A percentile compares a stretch with the other conserved stretches of the same genome.
phyloP scores from a whole-genome alignment of 30 jellyfish, hydroid and myxozoan species.

The Hydra vulgaris region DNA sequence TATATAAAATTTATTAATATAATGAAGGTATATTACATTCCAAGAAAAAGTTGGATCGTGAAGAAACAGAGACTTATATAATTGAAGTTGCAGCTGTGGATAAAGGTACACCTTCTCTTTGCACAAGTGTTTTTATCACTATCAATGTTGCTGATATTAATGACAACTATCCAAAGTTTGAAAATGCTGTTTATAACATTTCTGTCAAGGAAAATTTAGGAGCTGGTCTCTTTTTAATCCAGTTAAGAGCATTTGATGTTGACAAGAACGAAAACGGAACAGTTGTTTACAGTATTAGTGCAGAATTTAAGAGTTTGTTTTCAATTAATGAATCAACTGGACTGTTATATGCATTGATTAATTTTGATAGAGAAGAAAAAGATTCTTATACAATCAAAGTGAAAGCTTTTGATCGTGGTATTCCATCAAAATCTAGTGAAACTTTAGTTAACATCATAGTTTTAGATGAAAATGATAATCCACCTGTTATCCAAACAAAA shows the following conservation, averaged over 20 bases:
- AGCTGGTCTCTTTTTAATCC: slow-evolving; percentile 32
- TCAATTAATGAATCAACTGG: slow-evolving; percentile 44
- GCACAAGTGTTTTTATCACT: slow-evolving; percentile 24
- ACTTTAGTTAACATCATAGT: slow-evolving; percentile 41
- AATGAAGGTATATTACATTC: slow-evolving; percentile 58
- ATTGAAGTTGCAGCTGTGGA: slow-evolving; percentile 61
- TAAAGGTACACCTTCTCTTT: slow-evolving; percentile 68
- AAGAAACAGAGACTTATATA: slow-evolving; percentile 29
- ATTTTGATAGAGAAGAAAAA: slow-evolving; percentile 54
- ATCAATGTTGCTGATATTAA: slow-evolving; percentile 51
- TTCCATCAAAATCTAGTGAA: slow-evolving; percentile 15
- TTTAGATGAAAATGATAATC: slow-evolving; percentile 62
- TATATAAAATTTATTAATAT: too few relatives aligned
- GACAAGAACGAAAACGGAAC: slow-evolving; percentile 64
- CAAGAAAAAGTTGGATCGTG: slow-evolving; percentile 49
- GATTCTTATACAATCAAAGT: slow-evolving; percentile 34
- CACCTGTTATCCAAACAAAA: slow-evolving; percentile 39
- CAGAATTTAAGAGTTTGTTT: slow-evolving; percentile 31
- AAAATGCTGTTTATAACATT: slow-evolving; percentile 31
- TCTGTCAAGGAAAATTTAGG: slow-evolving; percentile 53
- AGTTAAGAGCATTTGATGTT: slow-evolving; percentile 50
- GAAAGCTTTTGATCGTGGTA: slow-evolving; percentile 64
- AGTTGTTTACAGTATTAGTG: slow-evolving; percentile 27
- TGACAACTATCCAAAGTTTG: slow-evolving; percentile 84
- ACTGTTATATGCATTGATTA: slow-evolving; percentile 25